phyloP scores from a whole-genome alignment of 2,113 vertebrate genomes.

The Pangasianodon hypophthalmus region DNA sequence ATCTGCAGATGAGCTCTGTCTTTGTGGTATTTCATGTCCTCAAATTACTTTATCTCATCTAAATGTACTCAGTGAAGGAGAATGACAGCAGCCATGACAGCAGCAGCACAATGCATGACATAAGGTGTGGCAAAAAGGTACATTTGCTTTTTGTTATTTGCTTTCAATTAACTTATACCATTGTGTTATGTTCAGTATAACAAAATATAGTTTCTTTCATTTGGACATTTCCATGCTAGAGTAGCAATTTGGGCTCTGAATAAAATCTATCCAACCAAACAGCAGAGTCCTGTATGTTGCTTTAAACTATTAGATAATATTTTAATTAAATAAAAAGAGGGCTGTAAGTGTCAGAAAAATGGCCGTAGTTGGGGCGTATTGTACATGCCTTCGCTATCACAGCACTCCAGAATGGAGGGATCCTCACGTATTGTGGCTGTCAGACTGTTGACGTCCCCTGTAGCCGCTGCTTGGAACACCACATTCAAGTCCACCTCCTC shows the following conservation, averaged over 20 bases:
- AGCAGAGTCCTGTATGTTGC: not conserved
- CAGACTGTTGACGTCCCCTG: conserved; percentile 82
- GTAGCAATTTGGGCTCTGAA: not conserved
- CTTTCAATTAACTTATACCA: not conserved
- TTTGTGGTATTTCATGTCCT: not conserved
- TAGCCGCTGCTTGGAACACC: conserved; percentile 84
- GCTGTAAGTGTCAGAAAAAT: not conserved
- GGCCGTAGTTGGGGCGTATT: not conserved
- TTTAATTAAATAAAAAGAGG: not conserved
- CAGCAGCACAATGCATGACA: not conserved
- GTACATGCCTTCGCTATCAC: conserved; percentile 81
- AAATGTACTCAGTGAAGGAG: not conserved
- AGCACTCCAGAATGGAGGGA: conserved; percentile 86
- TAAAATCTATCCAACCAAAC: not conserved
- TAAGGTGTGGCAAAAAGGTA: not conserved
- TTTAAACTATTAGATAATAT: not conserved
- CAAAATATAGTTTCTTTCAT: not conserved
- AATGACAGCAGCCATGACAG: not conserved
- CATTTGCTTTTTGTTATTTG: not conserved
- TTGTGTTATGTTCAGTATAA: not conserved
- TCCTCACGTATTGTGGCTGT: conserved; percentile 85
- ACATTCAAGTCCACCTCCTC: conserved; percentile 82
- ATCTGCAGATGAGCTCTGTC: not conserved
- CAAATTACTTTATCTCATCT: not conserved
- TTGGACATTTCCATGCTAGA: not conserved